Conservation (phyloP, 2,888 invertebrate genomes). For the Torymus texanus region DNA sequence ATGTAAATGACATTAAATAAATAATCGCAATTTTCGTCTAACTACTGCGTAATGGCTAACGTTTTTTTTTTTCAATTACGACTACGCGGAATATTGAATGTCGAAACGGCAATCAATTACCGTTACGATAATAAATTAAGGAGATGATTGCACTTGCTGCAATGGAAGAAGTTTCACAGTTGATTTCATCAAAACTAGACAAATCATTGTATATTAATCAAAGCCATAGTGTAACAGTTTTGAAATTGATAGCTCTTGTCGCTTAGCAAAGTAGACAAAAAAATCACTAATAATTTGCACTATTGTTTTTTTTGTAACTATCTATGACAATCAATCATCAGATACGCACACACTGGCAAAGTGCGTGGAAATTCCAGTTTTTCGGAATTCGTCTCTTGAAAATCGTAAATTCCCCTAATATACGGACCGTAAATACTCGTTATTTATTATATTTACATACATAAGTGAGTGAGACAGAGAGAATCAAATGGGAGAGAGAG, state of each 20-base stretch:
- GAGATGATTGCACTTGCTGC: too few relatives aligned
- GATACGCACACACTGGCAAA: neutral
- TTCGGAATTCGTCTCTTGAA: conserved; percentile 33
- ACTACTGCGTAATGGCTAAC: too few relatives aligned
- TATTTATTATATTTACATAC: conserved; percentile 45
- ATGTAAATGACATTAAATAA: too few relatives aligned
- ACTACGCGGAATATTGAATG: too few relatives aligned
- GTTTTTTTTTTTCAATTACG: too few relatives aligned
- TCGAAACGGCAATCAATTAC: too few relatives aligned
- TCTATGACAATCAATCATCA: conserved; percentile 11
- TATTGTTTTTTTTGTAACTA: too few relatives aligned
- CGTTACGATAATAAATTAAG: too few relatives aligned
- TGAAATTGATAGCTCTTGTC: too few relatives aligned
- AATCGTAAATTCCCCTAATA: conserved; percentile 39
- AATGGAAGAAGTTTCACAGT: neutral
- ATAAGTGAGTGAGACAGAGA: neutral
- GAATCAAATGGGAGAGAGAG: neutral
- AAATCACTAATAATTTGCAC: too few relatives aligned
- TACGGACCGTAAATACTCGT: conserved; percentile 30
- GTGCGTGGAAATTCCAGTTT: conserved; percentile 42
- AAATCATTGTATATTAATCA: neutral
- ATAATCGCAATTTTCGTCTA: too few relatives aligned
- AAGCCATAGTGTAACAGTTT: neutral
- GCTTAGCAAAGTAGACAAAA: too few relatives aligned
- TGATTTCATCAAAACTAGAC: neutral